A percentile compares a stretch with the other conserved stretches of the same genome.
Evolutionary conservation across 53 echinoderm and acorn worm species (phyloP).

Genomic region (Zoroaster sp.): DNA sequence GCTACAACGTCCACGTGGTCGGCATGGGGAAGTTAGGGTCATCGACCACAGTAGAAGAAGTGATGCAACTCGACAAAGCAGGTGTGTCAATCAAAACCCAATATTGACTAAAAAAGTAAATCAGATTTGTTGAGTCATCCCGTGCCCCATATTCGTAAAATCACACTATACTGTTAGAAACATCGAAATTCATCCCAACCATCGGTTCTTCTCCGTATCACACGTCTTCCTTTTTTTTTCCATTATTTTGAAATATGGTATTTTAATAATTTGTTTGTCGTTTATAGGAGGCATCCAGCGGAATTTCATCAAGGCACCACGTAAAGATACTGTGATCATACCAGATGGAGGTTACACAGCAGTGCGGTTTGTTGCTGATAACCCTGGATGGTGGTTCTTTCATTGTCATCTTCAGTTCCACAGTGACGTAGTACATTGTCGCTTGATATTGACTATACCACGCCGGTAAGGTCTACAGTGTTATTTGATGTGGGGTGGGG

Average conservation of each 20-base stretch:
- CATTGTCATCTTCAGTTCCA: slow-evolving; percentile 82
- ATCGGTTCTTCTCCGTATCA: background rate
- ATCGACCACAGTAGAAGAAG: slow-evolving; percentile 62
- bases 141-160: background rate
- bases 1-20: slow-evolving; percentile 77
- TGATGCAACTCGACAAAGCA: slow-evolving; percentile 68
- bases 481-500: too few relatives aligned
- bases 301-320: slow-evolving; percentile 55
- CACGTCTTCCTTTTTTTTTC: background rate
- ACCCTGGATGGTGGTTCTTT: slow-evolving; percentile 90
- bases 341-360: slow-evolving; percentile 73
- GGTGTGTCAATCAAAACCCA: slow-evolving; percentile 61
- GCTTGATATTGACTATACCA: too few relatives aligned
- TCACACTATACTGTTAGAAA: background rate
- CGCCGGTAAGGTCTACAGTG: too few relatives aligned
- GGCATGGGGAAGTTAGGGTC: slow-evolving; percentile 63
- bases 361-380: slow-evolving; percentile 72
- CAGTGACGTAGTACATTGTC: slow-evolving; percentile 67
- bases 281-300: slow-evolving; percentile 56
- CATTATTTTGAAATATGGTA: background rate
- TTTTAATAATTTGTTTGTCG: background rate
- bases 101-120: too few relatives aligned
- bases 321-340: slow-evolving; percentile 78
- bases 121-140: too few relatives aligned
- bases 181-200: too few relatives aligned